Base-by-base conservation (phyloP, 92 coral and sea anemone genomes). In the Virgularia gustaviana region DNA sequence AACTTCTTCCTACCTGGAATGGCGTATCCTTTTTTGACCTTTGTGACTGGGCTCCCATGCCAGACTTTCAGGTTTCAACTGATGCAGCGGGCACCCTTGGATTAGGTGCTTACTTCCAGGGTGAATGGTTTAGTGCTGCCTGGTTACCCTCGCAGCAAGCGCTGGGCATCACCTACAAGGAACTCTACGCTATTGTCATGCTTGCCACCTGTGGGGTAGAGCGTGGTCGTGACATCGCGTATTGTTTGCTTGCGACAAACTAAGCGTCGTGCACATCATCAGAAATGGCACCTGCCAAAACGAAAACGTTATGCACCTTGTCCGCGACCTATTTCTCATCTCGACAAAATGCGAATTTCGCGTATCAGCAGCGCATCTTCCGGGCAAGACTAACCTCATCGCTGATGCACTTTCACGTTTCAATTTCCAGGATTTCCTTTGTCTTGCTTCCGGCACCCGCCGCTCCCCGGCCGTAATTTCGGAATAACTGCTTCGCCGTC, bases 81-180 rank as follows among this genome's bases (percentile, higher is more conserved):
- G 75, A 49, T 28, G 75, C 75, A 3, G 62, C 60, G 1, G 70
- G 25, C 32, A 52, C 70, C 20, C 8, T 35, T 2, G 68, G 68
- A 2, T 72, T 52, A 23, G 78, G 68, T 16, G 78, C 68, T 24
- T 35, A 52, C 30, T 55, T 33, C 28, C 22, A 34, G 20, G 27
- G 38, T 12, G 35, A 72, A 24, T 56, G 78, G 78, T 72, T 72
- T 36, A 28, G 24, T 0, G 81, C 35, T 54, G 27, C 62, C 4
- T 72, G 66, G 38, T 36, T 37, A 24, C 15, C 31, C 9, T 18
- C 35, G 28, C 62, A 70, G 41, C n/a, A 33, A 32, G 27, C 79
- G 9, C 18, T 57, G 68, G 31, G 43, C 52, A 73, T 57, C 12
- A 57, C 78, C 0, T 73, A 57, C 41, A 73, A 73, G 41, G 70